Conservation (phyloP, 2,797 vertebrate genomes). For the Sternotherus odoratus region DNA sequence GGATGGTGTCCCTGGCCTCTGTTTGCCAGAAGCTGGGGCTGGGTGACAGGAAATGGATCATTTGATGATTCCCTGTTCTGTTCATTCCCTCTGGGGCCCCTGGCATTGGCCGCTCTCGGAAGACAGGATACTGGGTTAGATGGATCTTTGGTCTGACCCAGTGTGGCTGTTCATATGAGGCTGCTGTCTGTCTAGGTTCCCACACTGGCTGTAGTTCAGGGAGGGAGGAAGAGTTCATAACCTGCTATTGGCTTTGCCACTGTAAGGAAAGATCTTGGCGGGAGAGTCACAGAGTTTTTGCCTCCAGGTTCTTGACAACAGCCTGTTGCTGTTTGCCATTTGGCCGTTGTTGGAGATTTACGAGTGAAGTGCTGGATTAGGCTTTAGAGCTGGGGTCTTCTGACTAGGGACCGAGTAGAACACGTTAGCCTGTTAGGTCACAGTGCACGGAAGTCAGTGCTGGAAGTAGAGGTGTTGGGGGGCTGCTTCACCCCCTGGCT, state of each 20-base stretch:
- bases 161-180: no score
- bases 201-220: accelerated
- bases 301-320: accelerated
- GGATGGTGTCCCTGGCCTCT: no score
- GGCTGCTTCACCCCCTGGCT: no score
- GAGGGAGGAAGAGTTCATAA: accelerated
- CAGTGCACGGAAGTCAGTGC: accelerated
- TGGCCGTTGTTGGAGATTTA: background rate
- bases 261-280: background rate
- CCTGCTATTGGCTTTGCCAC: background rate
- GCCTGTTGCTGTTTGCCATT: background rate
- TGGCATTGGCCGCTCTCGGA: no score
- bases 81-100: no score
- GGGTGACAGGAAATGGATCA: no score
- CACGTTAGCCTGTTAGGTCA: accelerated
- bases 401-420: background rate
- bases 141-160: no score
- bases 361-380: background rate
- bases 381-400: background rate
- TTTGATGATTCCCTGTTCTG: no score
- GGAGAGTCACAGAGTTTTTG: background rate
- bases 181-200: background rate
- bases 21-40: no score
- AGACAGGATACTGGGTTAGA: no score
- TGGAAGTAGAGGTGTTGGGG: no score